Base-by-base conservation (phyloP, 2,888 invertebrate genomes). In the Apotomis betuletana region DNA sequence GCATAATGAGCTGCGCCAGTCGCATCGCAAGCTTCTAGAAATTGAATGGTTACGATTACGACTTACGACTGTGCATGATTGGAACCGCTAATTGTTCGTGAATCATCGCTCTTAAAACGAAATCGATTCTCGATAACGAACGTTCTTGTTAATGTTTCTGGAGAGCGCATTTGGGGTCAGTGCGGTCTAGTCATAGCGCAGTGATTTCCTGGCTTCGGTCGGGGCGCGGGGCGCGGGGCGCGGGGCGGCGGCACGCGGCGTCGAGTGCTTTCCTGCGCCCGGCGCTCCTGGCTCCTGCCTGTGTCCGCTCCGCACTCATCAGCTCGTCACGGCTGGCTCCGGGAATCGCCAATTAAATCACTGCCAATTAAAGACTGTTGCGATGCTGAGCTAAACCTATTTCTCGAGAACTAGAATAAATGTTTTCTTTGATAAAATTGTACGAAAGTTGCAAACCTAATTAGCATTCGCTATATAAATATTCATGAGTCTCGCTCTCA, bases 51-150 rank as follows among this genome's bases (percentile, higher is more conserved):
- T 49, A 2, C n/a, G n/a, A n/a, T n/a, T n/a, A n/a, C n/a, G n/a
- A n/a, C n/a, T n/a, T n/a, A n/a, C 49, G 49, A 49, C 10, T 9
- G 49, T 9, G 9, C 41, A 46, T 44, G 54, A 55, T 55, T 64
- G 44, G 44, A 38, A 55, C 6, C 41, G 27, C 44, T 44, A 55
- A 27, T 27, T 38, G 61, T 52, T 27, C 12, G 55, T 65, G 65
- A 65, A 57, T 65, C 65, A 65, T 57, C 27, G 55, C n/a, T 57
- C 65, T 65, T 46, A 57, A 65, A 13, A 27, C 55, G 41, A 54
- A 55, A 64, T 64, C 44, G 64, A 55, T 46, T 65, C 65, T 44
- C 44, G 55, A 65, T 65, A 65, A 46, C 65, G 55, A 55, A 57
- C 44, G 46, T 27, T 57, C 44, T 27, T 63, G 62, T 65, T 65